A percentile compares a stretch with the other conserved stretches of the same genome.
These are phyloP conservation scores for Atopsyche davidsoni DNA, from an alignment of 1,140 invertebrate species.

Conservation along the genomic window DNA sequence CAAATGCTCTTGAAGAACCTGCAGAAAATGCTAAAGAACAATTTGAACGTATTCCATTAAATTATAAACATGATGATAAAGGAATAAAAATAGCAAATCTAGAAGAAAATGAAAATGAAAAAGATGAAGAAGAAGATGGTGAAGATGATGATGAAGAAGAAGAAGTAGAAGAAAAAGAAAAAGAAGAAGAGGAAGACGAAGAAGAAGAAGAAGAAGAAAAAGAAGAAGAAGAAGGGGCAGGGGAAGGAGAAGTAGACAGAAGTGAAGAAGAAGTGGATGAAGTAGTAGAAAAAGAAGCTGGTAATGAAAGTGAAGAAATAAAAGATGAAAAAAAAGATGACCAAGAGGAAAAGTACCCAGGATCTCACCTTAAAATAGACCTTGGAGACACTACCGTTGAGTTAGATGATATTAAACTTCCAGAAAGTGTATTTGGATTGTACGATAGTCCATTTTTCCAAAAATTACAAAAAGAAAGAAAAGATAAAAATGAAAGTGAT, in stretches of 20 bases:
- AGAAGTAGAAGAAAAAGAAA: conserved; percentile 24
- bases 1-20: not conserved
- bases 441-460: conserved; percentile 16
- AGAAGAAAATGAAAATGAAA: conserved; percentile 28
- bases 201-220: conserved; percentile 4
- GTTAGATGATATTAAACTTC: conserved; percentile 24
- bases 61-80: conserved; percentile 40
- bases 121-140: conserved; percentile 15
- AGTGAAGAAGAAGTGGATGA: conserved; percentile 29
- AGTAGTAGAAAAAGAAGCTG: conserved; percentile 13
- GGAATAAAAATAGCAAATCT: conserved; percentile 21
- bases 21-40: conserved; percentile 38
- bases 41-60: conserved; percentile 44
- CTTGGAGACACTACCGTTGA: conserved; percentile 22
- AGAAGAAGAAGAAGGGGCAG: not conserved
- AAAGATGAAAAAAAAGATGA: conserved; percentile 29
- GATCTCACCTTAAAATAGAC: conserved; percentile 9
- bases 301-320: conserved; percentile 15
- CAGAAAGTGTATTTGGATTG: conserved; percentile 16
- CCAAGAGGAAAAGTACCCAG: too few species aligned
- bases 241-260: not conserved
- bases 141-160: conserved; percentile 19
- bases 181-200: conserved; percentile 24
- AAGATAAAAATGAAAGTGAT: conserved; percentile 25
- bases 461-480: conserved; percentile 22